phyloP scores from a whole-genome alignment of 2,113 vertebrate genomes.

The Rhodinocichla rosea region DNA sequence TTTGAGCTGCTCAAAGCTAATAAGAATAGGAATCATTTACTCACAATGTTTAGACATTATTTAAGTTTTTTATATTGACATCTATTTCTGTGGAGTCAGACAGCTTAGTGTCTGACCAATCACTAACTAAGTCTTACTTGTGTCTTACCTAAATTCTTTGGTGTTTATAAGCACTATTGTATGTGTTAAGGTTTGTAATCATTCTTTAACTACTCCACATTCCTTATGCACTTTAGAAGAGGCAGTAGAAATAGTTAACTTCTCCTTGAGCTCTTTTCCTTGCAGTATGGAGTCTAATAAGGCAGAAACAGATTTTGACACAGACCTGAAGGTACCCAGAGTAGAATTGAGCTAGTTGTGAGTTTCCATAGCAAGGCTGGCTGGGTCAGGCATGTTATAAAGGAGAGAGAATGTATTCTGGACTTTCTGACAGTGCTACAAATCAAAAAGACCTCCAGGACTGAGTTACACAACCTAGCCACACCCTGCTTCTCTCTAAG shows the following conservation, averaged over 20 bases:
- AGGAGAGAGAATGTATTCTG: not conserved
- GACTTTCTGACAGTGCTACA: not conserved
- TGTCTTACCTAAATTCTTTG: not conserved
- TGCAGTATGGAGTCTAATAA: not conserved
- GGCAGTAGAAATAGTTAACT: not conserved
- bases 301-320: not conserved
- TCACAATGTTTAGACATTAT: not conserved
- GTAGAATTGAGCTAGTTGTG: not conserved
- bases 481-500: not conserved
- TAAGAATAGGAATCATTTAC: not conserved
- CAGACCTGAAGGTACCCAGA: not conserved
- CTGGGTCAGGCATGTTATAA: not conserved
- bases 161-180: not conserved
- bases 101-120: not conserved
- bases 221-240: not conserved
- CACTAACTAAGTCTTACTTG: not conserved
- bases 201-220: not conserved
- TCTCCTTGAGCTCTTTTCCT: not conserved
- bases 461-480: not conserved
- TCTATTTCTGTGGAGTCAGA: not conserved
- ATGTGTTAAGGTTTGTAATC: not conserved
- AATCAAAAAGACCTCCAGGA: not conserved
- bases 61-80: not conserved
- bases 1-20: not conserved
- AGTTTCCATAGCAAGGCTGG: not conserved